Evolutionary conservation across 2,888 invertebrate genomes (phyloP).

Genomic region (Monochamus alternatus): DNA sequence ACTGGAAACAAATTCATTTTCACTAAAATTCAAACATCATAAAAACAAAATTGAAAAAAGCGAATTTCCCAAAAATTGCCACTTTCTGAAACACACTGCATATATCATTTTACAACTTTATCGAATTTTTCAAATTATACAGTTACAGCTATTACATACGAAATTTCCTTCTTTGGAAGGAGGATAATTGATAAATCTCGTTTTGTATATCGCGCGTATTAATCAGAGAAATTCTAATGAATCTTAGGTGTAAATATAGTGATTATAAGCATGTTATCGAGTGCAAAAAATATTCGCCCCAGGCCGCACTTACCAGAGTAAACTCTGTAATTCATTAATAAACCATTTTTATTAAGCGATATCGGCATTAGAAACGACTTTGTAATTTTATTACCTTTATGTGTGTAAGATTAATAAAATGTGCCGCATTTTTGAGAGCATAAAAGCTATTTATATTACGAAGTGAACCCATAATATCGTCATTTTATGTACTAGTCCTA

Average conservation of each 20-base stretch:
- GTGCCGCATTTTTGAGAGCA: not conserved
- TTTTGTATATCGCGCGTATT: not conserved
- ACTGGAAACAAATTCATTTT: no score
- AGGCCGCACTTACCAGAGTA: constrained; percentile 5
- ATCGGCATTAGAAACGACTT: constrained; percentile 12
- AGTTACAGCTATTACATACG: no score
- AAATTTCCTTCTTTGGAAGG: no score
- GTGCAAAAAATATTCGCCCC: constrained; percentile 19
- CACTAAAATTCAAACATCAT: no score
- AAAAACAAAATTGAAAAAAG: no score
- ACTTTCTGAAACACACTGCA: no score
- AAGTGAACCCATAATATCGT: not conserved
- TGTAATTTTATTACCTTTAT: constrained; percentile 18
- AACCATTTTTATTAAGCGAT: constrained; percentile 22
- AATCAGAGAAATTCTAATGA: constrained; percentile 17
- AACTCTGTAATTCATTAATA: constrained; percentile 17
- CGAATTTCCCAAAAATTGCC: no score
- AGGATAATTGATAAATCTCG: no score
- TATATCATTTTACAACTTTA: no score
- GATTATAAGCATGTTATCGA: constrained; percentile 16
- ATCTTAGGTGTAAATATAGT: constrained; percentile 24
- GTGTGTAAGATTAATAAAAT: not conserved
- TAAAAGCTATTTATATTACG: constrained; percentile 6
- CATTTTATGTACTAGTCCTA: constrained; percentile 6
- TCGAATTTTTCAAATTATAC: no score